A percentile compares a stretch with the other conserved stretches of the same genome.
phyloP scores from a whole-genome alignment of 1,140 invertebrate species.

The Plectrocnemia conspersa region DNA sequence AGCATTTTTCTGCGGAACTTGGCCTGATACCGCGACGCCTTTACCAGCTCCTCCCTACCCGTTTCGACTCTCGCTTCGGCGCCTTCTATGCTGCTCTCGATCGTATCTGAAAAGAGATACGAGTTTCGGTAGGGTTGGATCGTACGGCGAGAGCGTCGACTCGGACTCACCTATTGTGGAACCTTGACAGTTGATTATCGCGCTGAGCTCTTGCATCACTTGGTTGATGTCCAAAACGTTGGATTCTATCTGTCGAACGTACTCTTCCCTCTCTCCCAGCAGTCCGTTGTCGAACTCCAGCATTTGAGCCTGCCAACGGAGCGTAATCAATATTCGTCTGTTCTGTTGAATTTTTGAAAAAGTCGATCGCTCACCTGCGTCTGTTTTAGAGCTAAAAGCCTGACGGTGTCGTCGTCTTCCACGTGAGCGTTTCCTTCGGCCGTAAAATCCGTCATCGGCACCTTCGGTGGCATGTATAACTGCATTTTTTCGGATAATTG shows the following conservation, averaged over 20 bases:
- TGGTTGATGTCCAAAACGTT: conserved; percentile 88
- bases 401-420: conserved; percentile 46
- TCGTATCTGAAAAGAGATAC: conserved; percentile 67
- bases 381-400: conserved; percentile 49
- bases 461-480: conserved; percentile 61
- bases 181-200: conserved; percentile 76
- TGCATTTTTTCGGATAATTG: conserved; percentile 75
- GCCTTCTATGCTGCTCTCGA: conserved; percentile 82
- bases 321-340: background rate
- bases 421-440: conserved; percentile 39
- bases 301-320: conserved; percentile 42
- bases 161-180: conserved; percentile 67
- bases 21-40: conserved; percentile 72
- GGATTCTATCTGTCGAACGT: conserved; percentile 71
- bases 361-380: conserved; percentile 47
- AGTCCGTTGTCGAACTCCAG: conserved; percentile 74
- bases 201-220: conserved; percentile 85
- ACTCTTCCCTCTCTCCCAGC: conserved; percentile 66
- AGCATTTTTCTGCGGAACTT: conserved; percentile 67
- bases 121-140: background rate
- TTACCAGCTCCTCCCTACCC: conserved; percentile 69
- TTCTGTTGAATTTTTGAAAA: background rate
- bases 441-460: conserved; percentile 34
- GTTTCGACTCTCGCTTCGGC: conserved; percentile 72
- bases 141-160: too few species aligned